These are phyloP conservation scores for Scopus umbretta DNA, from an alignment of 2,113 vertebrate species.

Conservation along the genomic window DNA sequence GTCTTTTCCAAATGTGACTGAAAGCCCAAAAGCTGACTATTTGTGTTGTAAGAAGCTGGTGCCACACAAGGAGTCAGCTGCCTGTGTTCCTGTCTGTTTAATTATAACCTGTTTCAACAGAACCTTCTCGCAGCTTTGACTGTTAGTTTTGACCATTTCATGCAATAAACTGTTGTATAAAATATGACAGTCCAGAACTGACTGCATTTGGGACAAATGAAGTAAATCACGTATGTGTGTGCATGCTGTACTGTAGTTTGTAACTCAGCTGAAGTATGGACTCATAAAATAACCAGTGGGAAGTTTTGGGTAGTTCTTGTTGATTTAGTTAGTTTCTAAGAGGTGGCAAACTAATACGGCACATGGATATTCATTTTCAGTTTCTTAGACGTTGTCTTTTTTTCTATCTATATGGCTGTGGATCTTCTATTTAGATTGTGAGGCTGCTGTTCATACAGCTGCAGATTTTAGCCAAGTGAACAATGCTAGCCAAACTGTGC, in stretches of 20 bases:
- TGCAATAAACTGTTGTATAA: neutral
- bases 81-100: neutral
- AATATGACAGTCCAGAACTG: neutral
- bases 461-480: neutral
- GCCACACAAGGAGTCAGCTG: neutral
- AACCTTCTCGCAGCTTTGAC: neutral
- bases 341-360: neutral
- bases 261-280: neutral
- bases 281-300: neutral
- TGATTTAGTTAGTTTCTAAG: neutral
- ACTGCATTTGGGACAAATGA: neutral
- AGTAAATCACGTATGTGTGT: neutral
- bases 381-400: neutral
- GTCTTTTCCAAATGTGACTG: neutral
- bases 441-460: neutral
- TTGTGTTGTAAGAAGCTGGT: neutral
- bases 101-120: neutral
- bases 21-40: neutral
- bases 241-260: fast-evolving
- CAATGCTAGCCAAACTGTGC: neutral
- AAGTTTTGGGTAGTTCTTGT: neutral
- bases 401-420: neutral
- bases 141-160: neutral
- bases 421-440: neutral
- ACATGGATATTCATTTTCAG: neutral